Evolutionary conservation across 2,797 vertebrate genomes (phyloP).

Genomic region (Sylvia borin): DNA sequence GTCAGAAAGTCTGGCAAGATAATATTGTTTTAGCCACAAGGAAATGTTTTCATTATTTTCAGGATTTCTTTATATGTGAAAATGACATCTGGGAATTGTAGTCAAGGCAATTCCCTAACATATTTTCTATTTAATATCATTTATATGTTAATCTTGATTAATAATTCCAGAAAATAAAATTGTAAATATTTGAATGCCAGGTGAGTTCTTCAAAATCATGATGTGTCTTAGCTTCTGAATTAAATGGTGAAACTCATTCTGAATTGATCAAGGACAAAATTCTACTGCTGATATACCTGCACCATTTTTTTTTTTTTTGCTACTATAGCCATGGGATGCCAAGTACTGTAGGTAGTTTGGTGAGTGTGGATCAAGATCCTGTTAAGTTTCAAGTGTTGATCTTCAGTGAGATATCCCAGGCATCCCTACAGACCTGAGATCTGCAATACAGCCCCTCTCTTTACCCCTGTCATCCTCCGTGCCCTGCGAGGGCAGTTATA

Average conservation of each 20-base stretch:
- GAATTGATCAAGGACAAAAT: background rate
- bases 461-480: background rate
- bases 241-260: background rate
- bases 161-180: background rate
- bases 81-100: background rate
- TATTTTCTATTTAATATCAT: background rate
- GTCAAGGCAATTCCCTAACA: background rate
- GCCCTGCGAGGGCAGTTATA: background rate
- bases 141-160: background rate
- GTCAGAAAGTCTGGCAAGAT: background rate
- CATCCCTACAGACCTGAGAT: background rate
- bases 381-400: background rate
- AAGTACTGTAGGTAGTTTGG: background rate
- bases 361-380: background rate
- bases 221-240: background rate
- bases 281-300: background rate
- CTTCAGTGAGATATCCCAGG: background rate
- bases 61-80: background rate
- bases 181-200: background rate
- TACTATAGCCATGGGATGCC: background rate
- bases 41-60: background rate
- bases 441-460: background rate
- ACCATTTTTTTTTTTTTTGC: rapidly evolving
- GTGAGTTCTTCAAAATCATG: background rate
- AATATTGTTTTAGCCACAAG: background rate